phyloP scores from a whole-genome alignment of 2,888 invertebrate species.

The Cremastinae sp. region DNA sequence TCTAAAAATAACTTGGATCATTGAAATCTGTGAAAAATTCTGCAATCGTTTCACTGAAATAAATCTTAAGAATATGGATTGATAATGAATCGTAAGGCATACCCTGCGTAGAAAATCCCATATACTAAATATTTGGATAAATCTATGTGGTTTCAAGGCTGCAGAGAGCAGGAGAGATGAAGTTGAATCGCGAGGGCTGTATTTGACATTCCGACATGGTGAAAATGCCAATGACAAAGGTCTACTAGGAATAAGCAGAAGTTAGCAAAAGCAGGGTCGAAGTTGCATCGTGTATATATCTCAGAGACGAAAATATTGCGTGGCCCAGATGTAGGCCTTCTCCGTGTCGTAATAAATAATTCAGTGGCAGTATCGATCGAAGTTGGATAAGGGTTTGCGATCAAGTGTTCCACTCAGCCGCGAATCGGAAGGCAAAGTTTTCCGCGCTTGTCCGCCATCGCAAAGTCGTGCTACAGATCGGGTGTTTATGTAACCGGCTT shows the following conservation, averaged over 20 bases:
- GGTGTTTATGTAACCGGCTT: constrained; percentile 67
- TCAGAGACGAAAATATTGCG: constrained; percentile 34
- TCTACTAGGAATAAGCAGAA: constrained; percentile 15
- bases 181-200: constrained; percentile 20
- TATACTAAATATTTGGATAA: neutral
- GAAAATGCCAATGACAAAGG: constrained; percentile 49
- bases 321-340: constrained; percentile 8
- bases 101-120: neutral
- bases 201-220: constrained; percentile 54
- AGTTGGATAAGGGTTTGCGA: neutral
- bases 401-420: constrained; percentile 3
- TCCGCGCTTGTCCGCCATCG: constrained; percentile 10
- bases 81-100: no score
- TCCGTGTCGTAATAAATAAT: constrained; percentile 54
- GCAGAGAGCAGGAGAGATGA: neutral
- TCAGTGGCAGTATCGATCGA: constrained; percentile 43
- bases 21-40: no score
- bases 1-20: no score
- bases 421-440: constrained; percentile 23
- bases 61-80: no score
- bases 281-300: constrained; percentile 27
- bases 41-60: no score
- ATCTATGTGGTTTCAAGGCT: neutral
- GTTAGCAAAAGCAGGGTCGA: constrained; percentile 50
- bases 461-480: constrained; percentile 17